A percentile compares a stretch with the other conserved stretches of the same genome.
Evolutionary conservation across 53 echinoderm and acorn worm genomes (phyloP).

Genomic region (Henricia sp.): DNA sequence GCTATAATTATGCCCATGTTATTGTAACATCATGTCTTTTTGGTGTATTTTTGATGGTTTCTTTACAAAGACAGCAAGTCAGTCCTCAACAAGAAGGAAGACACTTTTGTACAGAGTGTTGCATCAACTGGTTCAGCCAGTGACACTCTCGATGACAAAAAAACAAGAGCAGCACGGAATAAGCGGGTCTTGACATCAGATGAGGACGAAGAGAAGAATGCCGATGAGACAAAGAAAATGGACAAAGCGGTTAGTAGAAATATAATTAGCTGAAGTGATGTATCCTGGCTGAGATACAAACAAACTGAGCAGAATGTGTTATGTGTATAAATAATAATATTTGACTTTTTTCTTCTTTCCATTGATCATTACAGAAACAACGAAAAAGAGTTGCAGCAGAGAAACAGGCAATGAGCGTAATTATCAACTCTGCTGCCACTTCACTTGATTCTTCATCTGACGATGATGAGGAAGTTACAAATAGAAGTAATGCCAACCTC

Average conservation of each 20-base stretch:
- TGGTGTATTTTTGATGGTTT: background rate
- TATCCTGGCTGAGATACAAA: conserved; percentile 9
- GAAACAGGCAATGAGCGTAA: background rate
- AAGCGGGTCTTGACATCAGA: background rate
- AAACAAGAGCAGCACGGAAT: background rate
- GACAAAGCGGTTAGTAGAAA: background rate
- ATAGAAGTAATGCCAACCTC: background rate
- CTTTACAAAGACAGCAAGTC: conserved; percentile 12
- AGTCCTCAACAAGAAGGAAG: conserved; percentile 14
- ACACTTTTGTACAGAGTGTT: background rate
- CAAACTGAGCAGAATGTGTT: conserved; percentile 2
- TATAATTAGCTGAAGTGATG: background rate
- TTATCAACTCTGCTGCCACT: background rate
- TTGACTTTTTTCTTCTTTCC: background rate
- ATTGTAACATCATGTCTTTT: background rate
- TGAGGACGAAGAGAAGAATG: background rate
- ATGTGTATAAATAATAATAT: background rate
- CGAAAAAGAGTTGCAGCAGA: conserved; percentile 9
- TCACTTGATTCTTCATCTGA: conserved; percentile 5
- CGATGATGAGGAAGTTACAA: background rate
- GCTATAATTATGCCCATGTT: no score
- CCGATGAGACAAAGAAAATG: conserved; percentile 4
- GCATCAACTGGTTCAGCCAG: background rate
- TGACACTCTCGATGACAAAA: background rate
- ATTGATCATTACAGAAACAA: background rate